Evolutionary conservation across 2,888 invertebrate genomes (phyloP).

Genomic region (Lamproptera curius): DNA sequence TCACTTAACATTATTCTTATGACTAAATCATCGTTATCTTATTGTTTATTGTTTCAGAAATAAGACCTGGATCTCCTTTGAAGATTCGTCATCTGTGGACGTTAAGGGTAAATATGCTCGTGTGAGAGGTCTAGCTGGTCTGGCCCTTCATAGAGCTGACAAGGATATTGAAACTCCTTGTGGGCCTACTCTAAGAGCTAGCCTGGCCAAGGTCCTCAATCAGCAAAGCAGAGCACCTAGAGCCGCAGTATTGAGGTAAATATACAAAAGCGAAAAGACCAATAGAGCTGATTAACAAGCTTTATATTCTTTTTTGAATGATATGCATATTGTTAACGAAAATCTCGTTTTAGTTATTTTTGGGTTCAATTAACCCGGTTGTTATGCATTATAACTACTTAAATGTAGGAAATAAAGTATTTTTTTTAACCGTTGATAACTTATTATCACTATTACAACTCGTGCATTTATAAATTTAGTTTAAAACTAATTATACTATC

Average conservation of each 20-base stretch:
- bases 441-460: too few relatives aligned
- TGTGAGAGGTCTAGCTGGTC: constrained; percentile 83
- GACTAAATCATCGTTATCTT: background rate
- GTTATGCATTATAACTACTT: too few relatives aligned
- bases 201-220: constrained; percentile 74
- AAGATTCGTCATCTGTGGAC: constrained; percentile 84
- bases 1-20: too few relatives aligned
- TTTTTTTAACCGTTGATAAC: too few relatives aligned
- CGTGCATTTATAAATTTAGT: too few relatives aligned
- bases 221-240: constrained; percentile 81
- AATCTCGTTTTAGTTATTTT: too few relatives aligned
- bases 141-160: constrained; percentile 79
- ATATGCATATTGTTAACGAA: too few relatives aligned
- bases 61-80: constrained; percentile 86
- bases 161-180: constrained; percentile 77
- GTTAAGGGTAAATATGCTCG: constrained; percentile 88
- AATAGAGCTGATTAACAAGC: too few relatives aligned
- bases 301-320: too few relatives aligned
- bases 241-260: constrained; percentile 79
- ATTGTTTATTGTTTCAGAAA: constrained; percentile 62
- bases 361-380: too few relatives aligned
- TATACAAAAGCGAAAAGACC: too few relatives aligned
- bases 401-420: too few relatives aligned
- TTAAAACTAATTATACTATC: constrained; percentile 21
- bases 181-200: constrained; percentile 66